Conservation (phyloP, 2,113 vertebrate genomes). For the Neotragus pygmaeus region DNA sequence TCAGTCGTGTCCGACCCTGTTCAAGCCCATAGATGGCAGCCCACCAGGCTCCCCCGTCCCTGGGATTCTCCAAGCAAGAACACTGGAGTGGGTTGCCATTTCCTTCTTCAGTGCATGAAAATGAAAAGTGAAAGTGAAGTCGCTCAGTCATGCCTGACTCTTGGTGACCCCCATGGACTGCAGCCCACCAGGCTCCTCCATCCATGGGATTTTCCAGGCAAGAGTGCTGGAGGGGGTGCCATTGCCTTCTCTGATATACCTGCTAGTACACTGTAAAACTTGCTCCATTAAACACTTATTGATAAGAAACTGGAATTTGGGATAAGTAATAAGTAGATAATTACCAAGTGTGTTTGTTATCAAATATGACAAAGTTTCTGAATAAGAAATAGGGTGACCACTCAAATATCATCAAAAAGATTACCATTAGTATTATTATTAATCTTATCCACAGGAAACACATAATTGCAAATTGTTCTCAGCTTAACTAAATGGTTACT, state of each 20-base stretch:
- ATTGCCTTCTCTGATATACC: neutral
- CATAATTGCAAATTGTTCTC: neutral
- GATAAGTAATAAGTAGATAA: neutral
- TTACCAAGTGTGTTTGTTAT: neutral
- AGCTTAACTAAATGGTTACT: neutral
- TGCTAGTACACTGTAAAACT: neutral
- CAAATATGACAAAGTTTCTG: neutral
- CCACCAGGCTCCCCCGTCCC: too few relatives aligned
- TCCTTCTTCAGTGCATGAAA: too few relatives aligned
- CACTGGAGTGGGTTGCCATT: too few relatives aligned
- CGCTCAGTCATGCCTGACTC: rapidly evolving
- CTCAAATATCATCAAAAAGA: neutral
- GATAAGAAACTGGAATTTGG: neutral
- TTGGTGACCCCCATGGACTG: rapidly evolving
- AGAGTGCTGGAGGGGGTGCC: too few relatives aligned
- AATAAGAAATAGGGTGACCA: neutral
- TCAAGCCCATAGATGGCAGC: too few relatives aligned
- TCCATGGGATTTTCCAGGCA: too few relatives aligned
- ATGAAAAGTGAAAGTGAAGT: too few relatives aligned
- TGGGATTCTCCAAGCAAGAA: too few relatives aligned
- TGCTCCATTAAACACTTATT: neutral
- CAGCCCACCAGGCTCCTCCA: too few relatives aligned
- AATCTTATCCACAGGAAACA: neutral
- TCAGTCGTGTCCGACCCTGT: too few relatives aligned
- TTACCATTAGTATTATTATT: neutral